Evolutionary conservation across 2,888 invertebrate genomes (phyloP).

Genomic region (Branchipolynoe longqiensis): DNA sequence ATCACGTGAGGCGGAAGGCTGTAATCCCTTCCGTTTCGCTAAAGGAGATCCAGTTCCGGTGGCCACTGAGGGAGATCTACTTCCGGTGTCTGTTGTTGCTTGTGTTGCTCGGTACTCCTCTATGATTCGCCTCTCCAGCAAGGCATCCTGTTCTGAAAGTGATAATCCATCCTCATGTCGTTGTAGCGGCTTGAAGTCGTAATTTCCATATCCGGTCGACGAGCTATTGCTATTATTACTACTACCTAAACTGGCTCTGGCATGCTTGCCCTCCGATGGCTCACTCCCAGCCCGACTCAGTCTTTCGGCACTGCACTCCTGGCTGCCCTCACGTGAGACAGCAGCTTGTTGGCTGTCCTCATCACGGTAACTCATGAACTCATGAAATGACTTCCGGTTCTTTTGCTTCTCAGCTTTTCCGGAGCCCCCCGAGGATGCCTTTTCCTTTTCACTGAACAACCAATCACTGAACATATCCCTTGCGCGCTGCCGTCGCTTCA

Average conservation of each 20-base stretch:
- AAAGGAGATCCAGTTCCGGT: too few relatives aligned
- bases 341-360: neutral
- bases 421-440: neutral
- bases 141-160: constrained; percentile 7
- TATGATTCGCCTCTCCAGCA: constrained; percentile 46
- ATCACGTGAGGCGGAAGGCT: neutral
- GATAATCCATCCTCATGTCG: neutral
- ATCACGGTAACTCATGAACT: constrained; percentile 19
- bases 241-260: constrained; percentile 24
- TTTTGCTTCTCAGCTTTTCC: constrained; percentile 1
- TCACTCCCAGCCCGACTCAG: constrained; percentile 57
- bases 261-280: constrained; percentile 55
- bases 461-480: constrained; percentile 68
- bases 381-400: constrained; percentile 34
- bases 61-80: neutral
- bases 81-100: neutral
- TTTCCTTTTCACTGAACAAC: constrained; percentile 64
- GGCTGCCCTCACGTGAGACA: neutral
- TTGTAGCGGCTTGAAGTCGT: neutral
- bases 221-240: neutral
- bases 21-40: neutral
- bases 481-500: constrained; percentile 63
- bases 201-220: neutral
- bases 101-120: constrained; percentile 47
- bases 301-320: neutral